Base-by-base conservation (phyloP, 2,797 vertebrate genomes). In the Petrocephalus schoutedeni region DNA sequence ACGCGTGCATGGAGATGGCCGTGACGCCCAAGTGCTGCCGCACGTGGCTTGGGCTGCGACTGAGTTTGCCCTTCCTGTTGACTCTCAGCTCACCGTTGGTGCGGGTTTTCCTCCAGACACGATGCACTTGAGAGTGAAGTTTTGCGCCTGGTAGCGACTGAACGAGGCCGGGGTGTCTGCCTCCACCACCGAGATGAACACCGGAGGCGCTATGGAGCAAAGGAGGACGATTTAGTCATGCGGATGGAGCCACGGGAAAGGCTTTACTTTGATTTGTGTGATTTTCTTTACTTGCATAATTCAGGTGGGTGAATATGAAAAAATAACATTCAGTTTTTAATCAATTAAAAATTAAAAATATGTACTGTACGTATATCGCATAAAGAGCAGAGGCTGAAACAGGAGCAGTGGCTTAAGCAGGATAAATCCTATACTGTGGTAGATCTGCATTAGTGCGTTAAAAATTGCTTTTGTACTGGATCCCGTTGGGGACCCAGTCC, bases 91-190 rank as follows among this genome's bases (percentile, higher is more conserved):
- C 91, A 99, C 98, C 96, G 93, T 93, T 0, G 98, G 97, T 0
- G 97, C 97, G 0, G 98, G 98, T 23, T 98, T 99, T 87, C 97
- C 97, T 59, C 98, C 98, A 0, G 96, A 96, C 90, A 98, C 98
- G 0, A 97, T 96, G 89, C 98, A 99, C 89, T 98, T 94, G 91
- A 99, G 95, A 0, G 97, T 97, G 95, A 99, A 98, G 95, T 99
- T 99, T 94, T 98, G 97, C 0, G 97, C 97, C 91, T 98, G 96
- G 87, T 98, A 98, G 89, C 97, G 97, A 93, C 96, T 98, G 94
- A 98, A 99, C 3, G 97, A 96, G 0, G 96, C 95, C 0, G 96
- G 97, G 0, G 95, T 94, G 91, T 98, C 95, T 0, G 97, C 96
- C 0, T 97, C 96, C 45, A 97, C 95, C 89, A 98, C 96, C 0